Base-by-base conservation (phyloP, 2,113 vertebrate species). In the Benitochromis conjunctus region DNA sequence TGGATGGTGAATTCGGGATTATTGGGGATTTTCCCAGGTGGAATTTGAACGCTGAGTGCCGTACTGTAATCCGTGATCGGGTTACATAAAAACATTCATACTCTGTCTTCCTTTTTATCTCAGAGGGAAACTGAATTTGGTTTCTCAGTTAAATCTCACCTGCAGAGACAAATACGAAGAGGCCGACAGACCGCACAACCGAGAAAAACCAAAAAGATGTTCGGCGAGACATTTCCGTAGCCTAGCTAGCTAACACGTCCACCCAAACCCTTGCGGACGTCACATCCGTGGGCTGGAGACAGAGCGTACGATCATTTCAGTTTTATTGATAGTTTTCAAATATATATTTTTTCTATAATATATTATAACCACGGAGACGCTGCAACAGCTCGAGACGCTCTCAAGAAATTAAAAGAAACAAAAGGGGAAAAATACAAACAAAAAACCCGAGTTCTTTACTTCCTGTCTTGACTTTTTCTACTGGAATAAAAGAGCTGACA, bases 61-160 rank as follows among this genome's bases (percentile, higher is more conserved):
- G 16, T 34, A 34, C 1, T 1, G 26, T 2, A 14, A 57, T 0
- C 3, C 1, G 1, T 10, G 31, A 2, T 1, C 0, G 0, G 8
- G 9, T 34, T 60, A 0, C 2, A 60, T 31, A 60, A 34, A 34
- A 58, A 29, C 5, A 41, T 8, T 36, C 3, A 41, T 2, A 2
- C 38, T 29, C 21, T 1, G 7, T 57, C 13, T 57, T 29, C 0
- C 7, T 29, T 1, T 57, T 57, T 4, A 24, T 7, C 3, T 56
- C 54, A 24, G 11, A 57, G 1, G 0, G 1, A 57, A 29, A 57
- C 1, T 57, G 6, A 14, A 2, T 57, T 57, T 3, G 7, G 24
- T 0, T 29, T 29, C 1, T 57, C 56, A 19, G 13, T 57, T 29
- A 16, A 57, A 57, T 29, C 56, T 29, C 13, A 57, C 56, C 56